Evolutionary conservation across 1,140 invertebrate species (phyloP).

Genomic region (Diuraphis noxia): DNA sequence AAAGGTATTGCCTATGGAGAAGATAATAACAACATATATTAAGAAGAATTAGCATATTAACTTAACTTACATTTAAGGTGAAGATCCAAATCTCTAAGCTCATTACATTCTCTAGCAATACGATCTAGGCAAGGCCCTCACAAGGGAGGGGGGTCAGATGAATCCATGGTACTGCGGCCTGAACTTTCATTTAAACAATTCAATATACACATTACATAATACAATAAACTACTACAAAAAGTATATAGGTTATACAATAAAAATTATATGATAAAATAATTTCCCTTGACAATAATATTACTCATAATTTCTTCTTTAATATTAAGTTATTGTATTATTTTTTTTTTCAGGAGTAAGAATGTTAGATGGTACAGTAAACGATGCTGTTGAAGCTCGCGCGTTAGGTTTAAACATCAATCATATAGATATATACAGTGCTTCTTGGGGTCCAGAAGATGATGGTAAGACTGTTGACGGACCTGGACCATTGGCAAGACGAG

Average conservation of each 20-base stretch:
- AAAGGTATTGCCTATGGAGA: no score
- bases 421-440: conserved; percentile 94
- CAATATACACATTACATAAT: background rate
- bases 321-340: background rate
- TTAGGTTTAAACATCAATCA: conserved; percentile 89
- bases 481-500: conserved; percentile 90
- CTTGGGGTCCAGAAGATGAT: conserved; percentile 96
- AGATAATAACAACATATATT: no score
- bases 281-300: background rate
- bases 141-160: no score
- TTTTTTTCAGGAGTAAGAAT: conserved; percentile 76
- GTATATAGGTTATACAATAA: background rate
- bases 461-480: conserved; percentile 98
- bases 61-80: no score
- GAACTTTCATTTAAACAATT: no score
- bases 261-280: background rate
- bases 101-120: no score
- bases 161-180: no score
- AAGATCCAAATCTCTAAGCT: no score
- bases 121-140: no score
- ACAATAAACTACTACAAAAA: no score
- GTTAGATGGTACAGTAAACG: conserved; percentile 94
- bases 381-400: conserved; percentile 91
- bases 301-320: background rate
- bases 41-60: no score